Base-by-base conservation (phyloP, 2,113 vertebrate genomes). In the Salvelinus namaycush region DNA sequence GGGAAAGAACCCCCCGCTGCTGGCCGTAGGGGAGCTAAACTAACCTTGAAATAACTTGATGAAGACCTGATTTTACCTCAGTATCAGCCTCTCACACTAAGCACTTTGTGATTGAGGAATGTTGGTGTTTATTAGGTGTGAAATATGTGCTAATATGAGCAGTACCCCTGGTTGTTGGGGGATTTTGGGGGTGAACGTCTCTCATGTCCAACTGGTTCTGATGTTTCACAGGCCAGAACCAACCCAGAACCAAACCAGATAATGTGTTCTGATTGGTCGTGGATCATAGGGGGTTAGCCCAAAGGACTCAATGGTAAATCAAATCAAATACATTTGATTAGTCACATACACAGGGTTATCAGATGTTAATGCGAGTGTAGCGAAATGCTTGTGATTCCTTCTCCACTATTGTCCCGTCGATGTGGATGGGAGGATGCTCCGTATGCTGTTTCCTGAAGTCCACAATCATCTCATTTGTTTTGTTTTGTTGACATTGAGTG, bases 101-200 rank as follows among this genome's bases (percentile, higher is more conserved):
- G 54, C 54, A 57, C 16, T 57, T 57, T 6, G 6, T 57, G 14
- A 57, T 57, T 57, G 18, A 20, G 18, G 54, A 57, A 57, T 57
- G 54, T 57, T 20, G 5, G 54, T 57, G 54, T 20, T 57, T 57
- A 57, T 57, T 57, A 57, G 18, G 82, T 76, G 75, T 79, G 68
- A 68, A 44, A 72, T 64, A 54, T 31, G 31, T 11, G 59, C 16
- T 51, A 68, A 31, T 73, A n/a, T 62, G 65, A 72, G 44, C n/a
- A 29, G 31, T 82, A 84, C 78, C 27, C 26, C 22, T 71, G 76
- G 12, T 12, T 49, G 83, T 84, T 76, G 75, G 83, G 44, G n/a
- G 60, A 80, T 81, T 77, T 64, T 48, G 60, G 16, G 16, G 14
- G 54, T 57, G 5, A 14, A 18, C 5, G 4, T 57, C 54, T 57